These are phyloP conservation scores for Zoanthus sansibaricus DNA, from an alignment of 92 coral and sea anemone genomes.

Conservation along the genomic window DNA sequence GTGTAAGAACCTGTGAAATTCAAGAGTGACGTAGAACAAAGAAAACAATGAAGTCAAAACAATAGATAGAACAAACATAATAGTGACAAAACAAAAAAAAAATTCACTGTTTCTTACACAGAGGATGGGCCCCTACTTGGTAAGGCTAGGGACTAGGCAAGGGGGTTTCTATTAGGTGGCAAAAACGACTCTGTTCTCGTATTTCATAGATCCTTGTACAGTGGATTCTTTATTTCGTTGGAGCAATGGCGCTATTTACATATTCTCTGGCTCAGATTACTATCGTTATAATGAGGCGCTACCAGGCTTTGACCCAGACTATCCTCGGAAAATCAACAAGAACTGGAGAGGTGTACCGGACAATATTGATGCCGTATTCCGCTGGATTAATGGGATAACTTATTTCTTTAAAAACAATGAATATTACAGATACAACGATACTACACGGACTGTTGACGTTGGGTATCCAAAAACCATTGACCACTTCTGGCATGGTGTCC, in stretches of 20 bases:
- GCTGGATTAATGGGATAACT: conserved; percentile 88
- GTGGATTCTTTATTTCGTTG: conserved; percentile 88
- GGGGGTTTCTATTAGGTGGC: no score
- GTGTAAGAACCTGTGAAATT: no score
- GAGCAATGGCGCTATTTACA: conserved; percentile 81
- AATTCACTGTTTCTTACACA: no score
- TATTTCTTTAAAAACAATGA: conserved; percentile 87
- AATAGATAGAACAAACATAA: no score
- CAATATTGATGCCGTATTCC: conserved; percentile 82
- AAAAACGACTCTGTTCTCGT: not conserved
- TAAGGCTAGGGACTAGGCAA: no score
- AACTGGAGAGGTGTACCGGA: conserved; percentile 90
- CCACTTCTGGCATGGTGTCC: conserved; percentile 84
- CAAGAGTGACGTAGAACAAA: no score
- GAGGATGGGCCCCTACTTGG: no score
- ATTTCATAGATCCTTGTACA: conserved; percentile 71
- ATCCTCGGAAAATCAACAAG: conserved; percentile 79
- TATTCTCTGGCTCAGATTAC: conserved; percentile 84
- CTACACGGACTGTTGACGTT: conserved; percentile 70
- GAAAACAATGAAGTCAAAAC: no score
- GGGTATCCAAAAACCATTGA: conserved; percentile 82
- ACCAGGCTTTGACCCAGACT: conserved; percentile 82
- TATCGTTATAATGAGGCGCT: conserved; percentile 84
- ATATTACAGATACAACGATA: conserved; percentile 88
- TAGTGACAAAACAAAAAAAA: no score